Evolutionary conservation across 2,797 vertebrate species (phyloP).

Genomic region (Acanthurus leucopareius): DNA sequence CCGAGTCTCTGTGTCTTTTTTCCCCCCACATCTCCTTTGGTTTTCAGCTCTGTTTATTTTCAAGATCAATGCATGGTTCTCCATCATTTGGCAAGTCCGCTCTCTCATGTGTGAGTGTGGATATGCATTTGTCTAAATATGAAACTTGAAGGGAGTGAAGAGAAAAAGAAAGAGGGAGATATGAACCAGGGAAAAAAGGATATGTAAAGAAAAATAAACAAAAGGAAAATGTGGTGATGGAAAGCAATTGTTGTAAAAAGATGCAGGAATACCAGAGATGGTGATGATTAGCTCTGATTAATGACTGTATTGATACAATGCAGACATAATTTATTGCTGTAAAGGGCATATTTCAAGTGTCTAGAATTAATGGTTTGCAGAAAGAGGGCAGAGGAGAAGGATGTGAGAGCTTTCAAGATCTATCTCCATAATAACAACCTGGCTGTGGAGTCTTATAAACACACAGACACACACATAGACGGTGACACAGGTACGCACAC

Average conservation of each 20-base stretch:
- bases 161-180: not conserved
- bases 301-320: constrained; percentile 58
- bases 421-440: constrained; percentile 52
- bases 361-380: constrained; percentile 54
- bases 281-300: constrained; percentile 63
- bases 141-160: constrained; percentile 20
- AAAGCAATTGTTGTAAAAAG: constrained; percentile 58
- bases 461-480: constrained; percentile 34
- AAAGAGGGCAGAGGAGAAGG: constrained; percentile 42
- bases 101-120: constrained; percentile 53
- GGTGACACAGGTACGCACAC: constrained; percentile 13
- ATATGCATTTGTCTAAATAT: constrained; percentile 48
- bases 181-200: not conserved
- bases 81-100: constrained; percentile 60
- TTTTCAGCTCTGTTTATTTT: constrained; percentile 72
- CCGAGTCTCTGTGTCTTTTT: constrained; percentile 26
- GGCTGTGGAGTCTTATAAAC: constrained; percentile 53
- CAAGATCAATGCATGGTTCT: constrained; percentile 50
- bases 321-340: constrained; percentile 57
- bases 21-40: constrained; percentile 39
- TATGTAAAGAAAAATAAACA: constrained; percentile 13
- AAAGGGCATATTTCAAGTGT: constrained; percentile 57
- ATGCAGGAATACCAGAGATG: constrained; percentile 43
- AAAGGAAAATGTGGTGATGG: constrained; percentile 48
- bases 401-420: constrained; percentile 37